Base-by-base conservation (phyloP, 1,140 invertebrate genomes). In the Leptinotarsa texana region DNA sequence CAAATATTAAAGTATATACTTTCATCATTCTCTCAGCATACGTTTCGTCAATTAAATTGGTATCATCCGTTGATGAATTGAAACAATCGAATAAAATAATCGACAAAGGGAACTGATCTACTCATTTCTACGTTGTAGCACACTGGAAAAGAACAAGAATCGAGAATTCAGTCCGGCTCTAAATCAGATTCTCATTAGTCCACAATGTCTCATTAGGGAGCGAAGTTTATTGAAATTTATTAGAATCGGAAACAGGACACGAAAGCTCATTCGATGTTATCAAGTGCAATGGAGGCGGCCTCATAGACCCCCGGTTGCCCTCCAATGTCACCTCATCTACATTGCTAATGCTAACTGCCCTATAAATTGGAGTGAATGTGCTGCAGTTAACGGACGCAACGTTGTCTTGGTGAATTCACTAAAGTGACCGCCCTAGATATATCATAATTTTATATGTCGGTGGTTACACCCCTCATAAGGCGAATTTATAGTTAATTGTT, bases 271-370 rank as follows among this genome's bases (percentile, higher is more conserved):
- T 73, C 72, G 77, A 78, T 78, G 77, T 75, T 78, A 78, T 78
- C 77, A 75, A 72, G 74, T 74, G 76, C 75, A 78, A 75, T 78
- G 69, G 74, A 66, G 68, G 74, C 68, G 74, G 63, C 77, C 67
- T 63, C 33, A 42, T 42, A 42, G 51, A 18, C 15, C 51, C 51
- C 15, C 4, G n/a, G 3, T n/a, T 13, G 51, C 79, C 74, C 76
- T 76, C 63, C 72, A n/a, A 73, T 77, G 77, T 78, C 78, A 77
- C 74, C 76, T 83, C 82, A 83, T 83, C 75, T 83, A 79, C 80
- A 83, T 75, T 82, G 80, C 82, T 81, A 82, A 83, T 83, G 77
- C 72, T 80, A 81, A 83, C 81, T 77, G 76, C 77, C 77, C 79
- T 69, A 82, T 83, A 83, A 83, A 83, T 82, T 77, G 74, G 65